Conservation (phyloP, 2,888 invertebrate species). For the Noctua fimbriata region DNA sequence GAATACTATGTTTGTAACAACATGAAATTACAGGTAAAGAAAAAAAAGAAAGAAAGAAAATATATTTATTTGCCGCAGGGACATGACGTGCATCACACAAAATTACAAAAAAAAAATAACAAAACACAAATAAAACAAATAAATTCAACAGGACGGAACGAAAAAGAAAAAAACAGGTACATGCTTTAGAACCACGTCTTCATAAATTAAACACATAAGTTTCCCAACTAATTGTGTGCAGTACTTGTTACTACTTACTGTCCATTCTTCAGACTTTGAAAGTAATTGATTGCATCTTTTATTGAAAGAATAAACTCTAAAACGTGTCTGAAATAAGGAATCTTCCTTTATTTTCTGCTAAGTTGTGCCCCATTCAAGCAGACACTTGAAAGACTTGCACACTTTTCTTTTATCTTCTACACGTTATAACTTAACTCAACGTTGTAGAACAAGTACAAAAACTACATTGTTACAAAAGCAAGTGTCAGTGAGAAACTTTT, state of each 20-base stretch:
- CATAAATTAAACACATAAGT: not conserved
- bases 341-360: constrained; percentile 1
- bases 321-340: not conserved
- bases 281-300: not conserved
- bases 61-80: too few relatives aligned
- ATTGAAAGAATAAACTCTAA: not conserved
- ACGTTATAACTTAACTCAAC: constrained; percentile 11
- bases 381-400: not conserved
- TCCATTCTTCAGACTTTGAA: not conserved
- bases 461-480: constrained; percentile 32
- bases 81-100: too few relatives aligned
- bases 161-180: too few relatives aligned
- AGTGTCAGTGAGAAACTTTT: constrained; percentile 40
- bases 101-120: too few relatives aligned
- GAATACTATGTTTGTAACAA: too few relatives aligned
- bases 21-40: too few relatives aligned
- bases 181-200: too few relatives aligned
- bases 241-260: not conserved
- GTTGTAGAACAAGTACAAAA: constrained; percentile 12
- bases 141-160: too few relatives aligned
- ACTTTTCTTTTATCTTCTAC: constrained; percentile 25
- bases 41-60: too few relatives aligned
- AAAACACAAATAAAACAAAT: too few relatives aligned
- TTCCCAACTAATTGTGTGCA: not conserved
- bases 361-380: not conserved